Evolutionary conservation across 2,888 invertebrate genomes (phyloP).

Genomic region (Cosmopolites sordidus): DNA sequence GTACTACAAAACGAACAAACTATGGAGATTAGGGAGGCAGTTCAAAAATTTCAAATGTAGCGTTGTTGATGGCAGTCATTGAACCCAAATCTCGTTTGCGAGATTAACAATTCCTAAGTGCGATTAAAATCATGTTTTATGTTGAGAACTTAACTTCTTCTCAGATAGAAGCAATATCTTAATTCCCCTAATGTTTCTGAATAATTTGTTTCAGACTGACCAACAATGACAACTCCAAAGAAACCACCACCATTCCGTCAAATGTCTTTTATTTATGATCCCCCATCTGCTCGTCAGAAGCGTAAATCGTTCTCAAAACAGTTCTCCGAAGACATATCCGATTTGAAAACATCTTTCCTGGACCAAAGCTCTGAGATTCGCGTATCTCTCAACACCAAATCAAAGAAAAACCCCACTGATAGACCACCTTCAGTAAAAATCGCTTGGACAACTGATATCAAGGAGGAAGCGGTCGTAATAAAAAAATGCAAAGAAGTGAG

Average conservation of each 20-base stretch:
- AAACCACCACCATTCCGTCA: slow-evolving; percentile 43
- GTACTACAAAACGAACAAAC: too few relatives aligned
- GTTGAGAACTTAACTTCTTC: too few relatives aligned
- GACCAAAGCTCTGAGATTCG: slow-evolving; percentile 29
- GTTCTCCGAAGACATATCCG: slow-evolving; percentile 39
- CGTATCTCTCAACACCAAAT: slow-evolving; percentile 31
- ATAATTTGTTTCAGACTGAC: too few relatives aligned
- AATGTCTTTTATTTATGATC: slow-evolving; percentile 42
- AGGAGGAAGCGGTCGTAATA: slow-evolving; percentile 35
- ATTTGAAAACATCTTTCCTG: slow-evolving; percentile 29
- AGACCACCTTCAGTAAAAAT: slow-evolving; percentile 34
- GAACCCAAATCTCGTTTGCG: too few relatives aligned
- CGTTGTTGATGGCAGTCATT: too few relatives aligned
- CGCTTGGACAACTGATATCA: slow-evolving; percentile 32
- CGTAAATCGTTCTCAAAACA: slow-evolving; percentile 41
- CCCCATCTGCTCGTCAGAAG: slow-evolving; percentile 29
- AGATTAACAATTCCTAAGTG: too few relatives aligned
- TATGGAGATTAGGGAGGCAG: too few relatives aligned
- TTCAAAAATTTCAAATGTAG: too few relatives aligned
- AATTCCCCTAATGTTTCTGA: too few relatives aligned
- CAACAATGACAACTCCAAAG: slow-evolving; percentile 30
- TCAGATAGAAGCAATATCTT: too few relatives aligned
- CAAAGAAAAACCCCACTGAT: slow-evolving; percentile 25
- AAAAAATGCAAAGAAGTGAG: slow-evolving; percentile 41
- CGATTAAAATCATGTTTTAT: too few relatives aligned